phyloP scores from a whole-genome alignment of 2,888 invertebrate species.

The Diaphora mendica region DNA sequence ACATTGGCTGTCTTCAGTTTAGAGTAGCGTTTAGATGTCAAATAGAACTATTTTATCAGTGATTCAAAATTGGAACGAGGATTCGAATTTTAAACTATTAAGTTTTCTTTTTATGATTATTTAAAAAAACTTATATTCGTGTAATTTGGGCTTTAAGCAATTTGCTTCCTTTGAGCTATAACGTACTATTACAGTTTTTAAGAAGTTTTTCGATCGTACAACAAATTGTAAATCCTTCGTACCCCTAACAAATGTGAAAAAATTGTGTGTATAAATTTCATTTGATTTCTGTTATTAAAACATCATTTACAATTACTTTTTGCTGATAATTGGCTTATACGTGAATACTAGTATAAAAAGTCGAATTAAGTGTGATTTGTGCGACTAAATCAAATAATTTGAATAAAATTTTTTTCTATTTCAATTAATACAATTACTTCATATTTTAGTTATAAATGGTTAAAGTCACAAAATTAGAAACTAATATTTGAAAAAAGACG shows the following conservation, averaged over 20 bases:
- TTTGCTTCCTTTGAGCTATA: background rate
- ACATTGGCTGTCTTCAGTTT: conserved; percentile 16
- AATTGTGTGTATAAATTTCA: too few relatives aligned
- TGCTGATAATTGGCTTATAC: too few relatives aligned
- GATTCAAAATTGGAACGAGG: background rate
- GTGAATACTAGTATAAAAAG: background rate
- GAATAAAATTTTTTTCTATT: too few relatives aligned
- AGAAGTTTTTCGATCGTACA: too few relatives aligned
- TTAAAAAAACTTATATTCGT: background rate
- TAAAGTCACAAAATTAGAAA: background rate
- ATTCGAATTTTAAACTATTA: background rate
- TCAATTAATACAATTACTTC: background rate
- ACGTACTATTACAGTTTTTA: background rate
- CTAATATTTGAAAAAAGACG: background rate
- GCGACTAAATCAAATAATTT: background rate
- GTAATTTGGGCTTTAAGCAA: background rate
- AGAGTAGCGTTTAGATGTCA: conserved; percentile 29
- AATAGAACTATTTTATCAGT: conserved; percentile 19
- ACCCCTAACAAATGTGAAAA: too few relatives aligned
- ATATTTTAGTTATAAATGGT: background rate
- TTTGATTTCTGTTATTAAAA: too few relatives aligned
- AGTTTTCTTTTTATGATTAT: background rate
- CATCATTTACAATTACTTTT: too few relatives aligned
- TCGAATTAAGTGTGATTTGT: background rate
- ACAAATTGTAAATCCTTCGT: too few relatives aligned